phyloP scores from a whole-genome alignment of 2,797 vertebrate genomes.

The Cygnus olor region DNA sequence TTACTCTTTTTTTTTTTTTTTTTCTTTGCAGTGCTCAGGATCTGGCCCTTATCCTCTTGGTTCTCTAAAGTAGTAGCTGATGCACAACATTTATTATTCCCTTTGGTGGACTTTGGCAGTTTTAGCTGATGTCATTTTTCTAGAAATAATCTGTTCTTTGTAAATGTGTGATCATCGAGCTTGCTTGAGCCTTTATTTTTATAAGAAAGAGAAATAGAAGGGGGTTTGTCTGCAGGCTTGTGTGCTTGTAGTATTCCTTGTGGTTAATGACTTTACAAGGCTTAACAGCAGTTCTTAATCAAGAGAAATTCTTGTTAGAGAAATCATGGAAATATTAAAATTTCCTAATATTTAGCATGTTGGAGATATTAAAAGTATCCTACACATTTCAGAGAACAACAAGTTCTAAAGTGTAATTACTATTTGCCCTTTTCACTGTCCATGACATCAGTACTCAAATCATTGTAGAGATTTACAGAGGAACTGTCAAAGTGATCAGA shows the following conservation, averaged over 20 bases:
- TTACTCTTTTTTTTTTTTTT: background rate
- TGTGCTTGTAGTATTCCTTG: background rate
- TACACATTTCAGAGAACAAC: background rate
- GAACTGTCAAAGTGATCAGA: background rate
- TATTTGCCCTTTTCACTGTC: background rate
- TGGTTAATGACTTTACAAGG: background rate
- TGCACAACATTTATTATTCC: background rate
- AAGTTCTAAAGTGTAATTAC: background rate
- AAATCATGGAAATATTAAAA: background rate
- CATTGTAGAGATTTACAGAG: background rate
- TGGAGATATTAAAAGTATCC: background rate
- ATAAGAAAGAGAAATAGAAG: conserved; percentile 1
- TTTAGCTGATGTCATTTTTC: background rate
- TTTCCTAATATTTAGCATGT: background rate
- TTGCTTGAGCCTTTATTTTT: background rate
- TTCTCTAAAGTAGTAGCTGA: background rate
- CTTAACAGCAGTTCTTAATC: background rate
- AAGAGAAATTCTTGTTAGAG: background rate
- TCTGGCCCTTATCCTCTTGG: background rate
- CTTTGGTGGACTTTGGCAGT: background rate
- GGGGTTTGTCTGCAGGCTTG: background rate
- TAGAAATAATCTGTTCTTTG: background rate
- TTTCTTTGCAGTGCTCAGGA: background rate
- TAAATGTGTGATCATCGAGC: background rate
- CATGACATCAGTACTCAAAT: background rate